Evolutionary conservation across 2,888 invertebrate species (phyloP), one percentile per base, ranked within the genome.

Genomic region (Drosophila neotestacea): DNA sequence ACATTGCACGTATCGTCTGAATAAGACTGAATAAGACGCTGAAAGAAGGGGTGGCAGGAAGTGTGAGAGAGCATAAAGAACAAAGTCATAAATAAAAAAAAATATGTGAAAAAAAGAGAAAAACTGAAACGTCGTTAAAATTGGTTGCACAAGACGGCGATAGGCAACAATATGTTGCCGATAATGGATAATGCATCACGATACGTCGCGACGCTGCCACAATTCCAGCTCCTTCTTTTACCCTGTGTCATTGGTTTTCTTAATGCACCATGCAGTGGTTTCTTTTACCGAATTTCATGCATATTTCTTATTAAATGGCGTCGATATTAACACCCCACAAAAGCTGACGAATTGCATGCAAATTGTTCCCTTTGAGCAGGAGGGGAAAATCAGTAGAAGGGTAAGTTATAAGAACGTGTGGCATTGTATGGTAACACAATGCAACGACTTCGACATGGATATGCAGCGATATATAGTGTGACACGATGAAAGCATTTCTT

Each of bases 291-390:
- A 28, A 56, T 51, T 70, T 75, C 72, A 46, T 67, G 76, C 66
- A 70, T 67, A 70, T 79, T 78, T 79, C 66, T 67, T 75, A 75
- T 78, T 72, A 75, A 64, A 72, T 58, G 52, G 65, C 68, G 56
- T 61, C 69, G 64, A 78, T 78, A 78, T 79, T 79, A 79, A 75
- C 69, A 69, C 66, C 55, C 60, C 58, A 77, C 62, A 70, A 66
- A 68, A 70, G 51, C 61, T 61, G 61, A 69, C 68, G 66, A 75
- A 79, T 61, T 64, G 68, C 71, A 79, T 71, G 75, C 63, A 79
- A 75, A 72, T 54, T 60, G 46, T 28, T 41, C 11, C 30, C 9
- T 9, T 13, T 36, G 16, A 11, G 16, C 9, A n/a, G 28, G 9
- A 16, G 6, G n/a, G 9, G 6, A 13, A 22, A 7, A 4, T 7